phyloP scores from a whole-genome alignment of 2,888 invertebrate genomes.

The Cantharis nigra region DNA sequence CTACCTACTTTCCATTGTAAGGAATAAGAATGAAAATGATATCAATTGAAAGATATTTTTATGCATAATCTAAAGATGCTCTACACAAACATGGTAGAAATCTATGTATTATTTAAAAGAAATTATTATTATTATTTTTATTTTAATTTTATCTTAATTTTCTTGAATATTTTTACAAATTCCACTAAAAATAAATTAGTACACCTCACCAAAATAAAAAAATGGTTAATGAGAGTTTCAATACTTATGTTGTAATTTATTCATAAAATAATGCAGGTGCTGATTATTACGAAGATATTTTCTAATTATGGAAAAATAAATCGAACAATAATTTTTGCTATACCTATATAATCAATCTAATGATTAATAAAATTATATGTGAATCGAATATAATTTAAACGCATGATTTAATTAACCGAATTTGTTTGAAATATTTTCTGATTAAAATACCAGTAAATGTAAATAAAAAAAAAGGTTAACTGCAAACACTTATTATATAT shows the following conservation, averaged over 20 bases:
- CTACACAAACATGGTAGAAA: too few species aligned
- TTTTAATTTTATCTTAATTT: too few species aligned
- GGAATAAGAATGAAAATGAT: too few species aligned
- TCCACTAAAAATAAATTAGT: too few species aligned
- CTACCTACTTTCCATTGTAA: too few species aligned
- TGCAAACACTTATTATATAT: not conserved
- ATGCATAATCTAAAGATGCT: too few species aligned
- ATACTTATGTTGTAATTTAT: not conserved
- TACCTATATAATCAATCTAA: not conserved
- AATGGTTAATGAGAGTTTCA: too few species aligned
- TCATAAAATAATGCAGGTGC: not conserved
- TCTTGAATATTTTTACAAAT: too few species aligned
- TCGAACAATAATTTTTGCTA: not conserved
- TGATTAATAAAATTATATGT: not conserved
- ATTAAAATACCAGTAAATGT: not conserved
- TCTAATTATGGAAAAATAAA: not conserved
- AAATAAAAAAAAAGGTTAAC: not conserved
- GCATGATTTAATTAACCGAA: not conserved
- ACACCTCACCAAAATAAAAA: too few species aligned
- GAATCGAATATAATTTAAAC: not conserved
- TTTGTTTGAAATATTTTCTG: not conserved
- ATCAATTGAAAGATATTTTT: too few species aligned
- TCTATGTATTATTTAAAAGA: too few species aligned
- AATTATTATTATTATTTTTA: too few species aligned
- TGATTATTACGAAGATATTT: not conserved